These are phyloP conservation scores for Chrysolina americana DNA, from an alignment of 2,888 invertebrate genomes.

Conservation along the genomic window DNA sequence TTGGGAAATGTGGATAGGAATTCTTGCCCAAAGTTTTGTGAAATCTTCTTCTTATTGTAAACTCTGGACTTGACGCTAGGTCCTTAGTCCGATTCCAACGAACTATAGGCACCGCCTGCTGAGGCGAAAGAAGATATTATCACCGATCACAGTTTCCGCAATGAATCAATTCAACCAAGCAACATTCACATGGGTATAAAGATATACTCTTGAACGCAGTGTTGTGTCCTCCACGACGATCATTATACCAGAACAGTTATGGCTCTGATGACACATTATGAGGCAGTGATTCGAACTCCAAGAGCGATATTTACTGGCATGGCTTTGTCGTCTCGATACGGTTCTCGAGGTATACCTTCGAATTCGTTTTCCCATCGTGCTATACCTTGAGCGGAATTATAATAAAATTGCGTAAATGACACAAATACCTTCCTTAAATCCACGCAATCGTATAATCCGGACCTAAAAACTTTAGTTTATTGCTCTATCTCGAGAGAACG, in stretches of 20 bases:
- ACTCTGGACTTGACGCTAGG: too few species aligned
- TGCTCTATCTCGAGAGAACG: conserved; percentile 48
- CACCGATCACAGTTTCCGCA: neutral
- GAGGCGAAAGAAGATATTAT: too few species aligned
- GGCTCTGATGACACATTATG: conserved; percentile 5
- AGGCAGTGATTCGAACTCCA: conserved; percentile 10
- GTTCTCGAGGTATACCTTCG: neutral
- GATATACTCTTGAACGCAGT: neutral
- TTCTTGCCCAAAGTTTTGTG: too few species aligned
- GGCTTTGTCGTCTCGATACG: neutral
- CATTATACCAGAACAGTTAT: neutral
- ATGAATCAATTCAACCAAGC: neutral
- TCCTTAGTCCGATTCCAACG: too few species aligned
- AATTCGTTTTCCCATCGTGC: neutral
- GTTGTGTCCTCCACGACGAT: neutral
- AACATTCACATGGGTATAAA: neutral
- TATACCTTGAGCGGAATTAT: conserved; percentile 17
- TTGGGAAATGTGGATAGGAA: too few species aligned
- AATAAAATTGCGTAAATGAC: conserved; percentile 38
- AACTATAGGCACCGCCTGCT: too few species aligned
- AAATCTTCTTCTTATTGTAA: too few species aligned
- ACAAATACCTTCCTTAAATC: conserved; percentile 37
- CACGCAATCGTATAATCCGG: conserved; percentile 37
- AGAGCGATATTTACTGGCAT: conserved; percentile 6
- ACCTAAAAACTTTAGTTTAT: conserved; percentile 53